These are phyloP conservation scores for Drosophila watanabei DNA, from an alignment of 1,140 invertebrate genomes.

Conservation along the genomic window DNA sequence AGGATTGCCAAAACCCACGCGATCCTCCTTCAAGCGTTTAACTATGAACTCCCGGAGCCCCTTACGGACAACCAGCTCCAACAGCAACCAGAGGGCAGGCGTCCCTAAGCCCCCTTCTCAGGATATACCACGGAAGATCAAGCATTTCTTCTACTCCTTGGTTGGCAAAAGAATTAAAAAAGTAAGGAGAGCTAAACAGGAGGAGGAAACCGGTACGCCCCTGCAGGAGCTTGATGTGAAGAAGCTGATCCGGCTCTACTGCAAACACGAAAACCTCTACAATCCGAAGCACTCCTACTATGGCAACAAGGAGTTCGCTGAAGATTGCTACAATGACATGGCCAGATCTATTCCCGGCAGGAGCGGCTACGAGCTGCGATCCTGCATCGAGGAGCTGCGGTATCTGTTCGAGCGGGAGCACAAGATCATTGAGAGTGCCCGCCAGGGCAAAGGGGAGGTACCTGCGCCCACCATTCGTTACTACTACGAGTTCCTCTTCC, in stretches of 20 bases:
- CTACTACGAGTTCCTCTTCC: slow-evolving; percentile 62
- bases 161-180: slow-evolving; percentile 8
- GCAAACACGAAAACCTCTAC: slow-evolving; percentile 47
- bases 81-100: background rate
- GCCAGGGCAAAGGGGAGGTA: background rate
- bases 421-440: slow-evolving; percentile 28
- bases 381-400: slow-evolving; percentile 23
- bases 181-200: background rate
- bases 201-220: background rate
- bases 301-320: slow-evolving; percentile 40
- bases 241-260: slow-evolving; percentile 52
- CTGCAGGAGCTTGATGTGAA: slow-evolving; percentile 35
- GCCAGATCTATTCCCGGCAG: slow-evolving; percentile 28
- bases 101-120: background rate
- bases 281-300: slow-evolving; percentile 45
- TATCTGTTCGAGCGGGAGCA: slow-evolving; percentile 53
- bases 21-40: slow-evolving; percentile 60
- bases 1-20: slow-evolving; percentile 53
- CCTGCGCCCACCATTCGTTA: slow-evolving; percentile 47
- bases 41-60: slow-evolving; percentile 26
- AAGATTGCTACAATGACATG: slow-evolving; percentile 49
- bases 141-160: background rate
- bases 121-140: background rate
- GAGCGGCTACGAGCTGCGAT: slow-evolving; percentile 15
- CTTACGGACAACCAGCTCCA: slow-evolving; percentile 5